phyloP scores from a whole-genome alignment of 2,797 vertebrate species.

The Scyliorhinus canicula region DNA sequence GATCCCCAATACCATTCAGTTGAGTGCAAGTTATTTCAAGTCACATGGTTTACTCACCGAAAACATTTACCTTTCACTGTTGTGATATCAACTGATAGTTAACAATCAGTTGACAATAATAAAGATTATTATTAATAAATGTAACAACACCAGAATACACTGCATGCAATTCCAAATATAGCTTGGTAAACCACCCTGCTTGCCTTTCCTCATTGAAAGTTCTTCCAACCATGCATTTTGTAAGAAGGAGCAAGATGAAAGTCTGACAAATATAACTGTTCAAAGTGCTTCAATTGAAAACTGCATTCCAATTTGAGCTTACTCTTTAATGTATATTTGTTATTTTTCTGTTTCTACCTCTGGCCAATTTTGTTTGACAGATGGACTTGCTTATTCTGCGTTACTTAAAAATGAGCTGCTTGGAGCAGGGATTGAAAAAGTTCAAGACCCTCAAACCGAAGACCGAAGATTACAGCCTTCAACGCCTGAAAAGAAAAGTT shows the following conservation, averaged over 20 bases:
- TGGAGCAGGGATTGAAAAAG: slow-evolving; percentile 92
- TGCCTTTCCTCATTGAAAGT: background rate
- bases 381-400: slow-evolving; percentile 90
- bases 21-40: background rate
- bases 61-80: background rate
- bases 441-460: slow-evolving; percentile 93
- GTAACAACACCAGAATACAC: background rate
- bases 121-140: no score
- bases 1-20: background rate
- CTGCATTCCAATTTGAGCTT: background rate
- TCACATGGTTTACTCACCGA: background rate
- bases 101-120: background rate
- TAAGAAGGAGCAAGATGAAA: background rate
- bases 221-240: background rate
- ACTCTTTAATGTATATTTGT: background rate
- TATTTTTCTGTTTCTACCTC: background rate
- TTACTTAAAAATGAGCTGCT: slow-evolving; percentile 92
- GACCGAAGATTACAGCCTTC: slow-evolving; percentile 87
- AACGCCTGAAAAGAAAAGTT: slow-evolving; percentile 86
- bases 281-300: background rate
- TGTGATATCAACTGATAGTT: background rate
- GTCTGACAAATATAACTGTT: background rate
- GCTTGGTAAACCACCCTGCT: background rate
- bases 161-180: background rate
- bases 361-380: slow-evolving; percentile 49